These are phyloP conservation scores for Macropodus opercularis DNA, from an alignment of 2,797 vertebrate genomes.

Conservation along the genomic window DNA sequence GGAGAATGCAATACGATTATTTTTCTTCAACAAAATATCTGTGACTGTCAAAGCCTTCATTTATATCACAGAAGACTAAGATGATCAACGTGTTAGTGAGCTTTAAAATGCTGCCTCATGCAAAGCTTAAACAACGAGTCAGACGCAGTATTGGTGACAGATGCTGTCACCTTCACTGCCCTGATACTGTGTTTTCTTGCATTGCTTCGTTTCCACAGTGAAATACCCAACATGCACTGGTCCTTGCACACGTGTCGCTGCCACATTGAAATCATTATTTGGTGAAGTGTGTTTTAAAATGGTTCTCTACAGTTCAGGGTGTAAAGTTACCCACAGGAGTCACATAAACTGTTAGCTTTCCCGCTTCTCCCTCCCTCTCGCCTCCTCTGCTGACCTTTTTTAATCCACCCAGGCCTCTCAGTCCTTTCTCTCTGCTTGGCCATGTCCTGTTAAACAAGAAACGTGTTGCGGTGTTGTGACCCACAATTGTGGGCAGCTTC, in stretches of 20 bases:
- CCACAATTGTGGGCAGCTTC: slow-evolving; percentile 90
- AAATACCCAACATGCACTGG: neutral
- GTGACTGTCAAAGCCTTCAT: no score
- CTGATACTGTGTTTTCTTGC: no score
- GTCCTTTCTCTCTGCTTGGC: slow-evolving; percentile 79
- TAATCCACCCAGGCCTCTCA: slow-evolving; percentile 75
- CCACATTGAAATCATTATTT: neutral
- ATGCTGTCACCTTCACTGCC: no score
- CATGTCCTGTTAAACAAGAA: slow-evolving; percentile 90
- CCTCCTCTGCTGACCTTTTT: slow-evolving; percentile 63
- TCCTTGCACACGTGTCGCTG: neutral
- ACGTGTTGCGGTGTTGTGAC: slow-evolving; percentile 86
- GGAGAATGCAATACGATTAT: no score
- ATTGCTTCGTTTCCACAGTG: no score
- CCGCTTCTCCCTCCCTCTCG: slow-evolving; percentile 3
- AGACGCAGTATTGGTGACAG: no score
- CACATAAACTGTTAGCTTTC: neutral
- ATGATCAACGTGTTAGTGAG: no score
- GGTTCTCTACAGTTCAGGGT: neutral
- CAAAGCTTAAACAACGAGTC: no score
- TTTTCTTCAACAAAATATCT: no score
- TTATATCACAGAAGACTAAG: no score
- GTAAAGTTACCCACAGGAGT: neutral
- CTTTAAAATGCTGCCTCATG: no score
- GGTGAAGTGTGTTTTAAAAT: neutral